Base-by-base conservation (phyloP, 2,888 invertebrate genomes). In the Monoplex corrugatus region DNA sequence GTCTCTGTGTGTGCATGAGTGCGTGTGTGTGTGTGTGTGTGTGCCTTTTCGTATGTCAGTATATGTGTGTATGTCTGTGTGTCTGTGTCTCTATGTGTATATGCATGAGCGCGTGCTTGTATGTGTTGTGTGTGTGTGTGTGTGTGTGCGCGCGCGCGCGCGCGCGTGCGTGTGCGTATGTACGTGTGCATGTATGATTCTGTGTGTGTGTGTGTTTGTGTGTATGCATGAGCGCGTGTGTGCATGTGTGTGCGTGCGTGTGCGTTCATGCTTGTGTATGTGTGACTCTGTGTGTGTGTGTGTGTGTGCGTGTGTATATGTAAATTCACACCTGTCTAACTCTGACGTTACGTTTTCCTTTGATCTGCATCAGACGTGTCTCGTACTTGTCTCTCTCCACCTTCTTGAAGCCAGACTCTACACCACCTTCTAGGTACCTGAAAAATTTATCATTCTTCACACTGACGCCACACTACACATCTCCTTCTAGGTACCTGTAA, bases 371-470 rank as follows among this genome's bases (percentile, higher is more conserved):
- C 23, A 95, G 90, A 44, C 94, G 80, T 80, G 93, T 95, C 40
- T 91, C 92, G 88, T 93, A 94, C 75, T 92, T 90, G 50, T 90
- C 91, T 45, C 91, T 90, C 50, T 95, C 93, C 1, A 94, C 93
- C 87, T 93, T 92, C 78, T 91, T 93, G 90, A 95, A 94, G 0
- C 94, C 95, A 13, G 94, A 94, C 0, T 93, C 94, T 13, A 93
- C 90, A 0, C 95, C 94, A 23, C 95, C 95, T 43, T 93, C 93
- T 50, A 94, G 87, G 89, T 95, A 95, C 86, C 95, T 95, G 85
- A 13, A n/a, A n/a, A n/a, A n/a, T n/a, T n/a, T n/a, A n/a, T n/a
- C n/a, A n/a, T n/a, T n/a, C n/a, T n/a, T n/a, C n/a, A n/a, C n/a
- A n/a, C n/a, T n/a, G n/a, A n/a, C n/a, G n/a, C n/a, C n/a, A n/a